Conservation (phyloP, 2,888 invertebrate genomes). For the Cinara cedri region DNA sequence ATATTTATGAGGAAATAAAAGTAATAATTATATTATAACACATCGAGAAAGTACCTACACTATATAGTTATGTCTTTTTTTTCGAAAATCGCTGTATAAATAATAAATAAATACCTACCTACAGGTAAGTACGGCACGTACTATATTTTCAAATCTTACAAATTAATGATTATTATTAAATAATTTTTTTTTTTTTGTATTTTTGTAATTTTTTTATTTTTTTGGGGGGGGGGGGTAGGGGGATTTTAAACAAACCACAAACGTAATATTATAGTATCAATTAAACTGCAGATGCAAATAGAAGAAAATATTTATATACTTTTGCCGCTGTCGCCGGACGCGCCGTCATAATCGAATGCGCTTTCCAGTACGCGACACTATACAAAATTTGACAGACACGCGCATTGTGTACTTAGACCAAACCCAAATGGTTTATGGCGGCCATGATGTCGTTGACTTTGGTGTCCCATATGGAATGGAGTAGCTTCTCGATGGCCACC, state of each 20-base stretch:
- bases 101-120: conserved; percentile 8
- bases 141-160: conserved; percentile 32
- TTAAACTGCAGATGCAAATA: not conserved
- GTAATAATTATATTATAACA: too few species aligned
- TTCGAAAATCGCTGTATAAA: conserved; percentile 12
- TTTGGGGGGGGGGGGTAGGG: too few species aligned
- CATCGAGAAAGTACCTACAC: too few species aligned
- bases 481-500: conserved; percentile 71
- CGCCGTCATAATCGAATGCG: not conserved
- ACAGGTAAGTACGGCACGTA: not conserved
- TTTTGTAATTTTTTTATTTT: conserved; percentile 16
- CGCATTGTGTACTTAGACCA: conserved; percentile 12
- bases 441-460: conserved; percentile 58
- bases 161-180: conserved; percentile 24
- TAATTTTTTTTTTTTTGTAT: conserved; percentile 13
- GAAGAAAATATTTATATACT: conserved; percentile 14
- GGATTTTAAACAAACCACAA: conserved; percentile 39
- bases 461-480: conserved; percentile 58
- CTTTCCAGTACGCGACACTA: too few species aligned
- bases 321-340: conserved; percentile 4
- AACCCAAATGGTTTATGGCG: conserved; percentile 58
- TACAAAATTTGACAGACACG: too few species aligned
- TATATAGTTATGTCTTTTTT: not conserved
- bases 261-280: conserved; percentile 39
- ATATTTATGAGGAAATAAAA: not conserved